Base-by-base conservation (phyloP, 2,113 vertebrate species). In the Candoia aspera region DNA sequence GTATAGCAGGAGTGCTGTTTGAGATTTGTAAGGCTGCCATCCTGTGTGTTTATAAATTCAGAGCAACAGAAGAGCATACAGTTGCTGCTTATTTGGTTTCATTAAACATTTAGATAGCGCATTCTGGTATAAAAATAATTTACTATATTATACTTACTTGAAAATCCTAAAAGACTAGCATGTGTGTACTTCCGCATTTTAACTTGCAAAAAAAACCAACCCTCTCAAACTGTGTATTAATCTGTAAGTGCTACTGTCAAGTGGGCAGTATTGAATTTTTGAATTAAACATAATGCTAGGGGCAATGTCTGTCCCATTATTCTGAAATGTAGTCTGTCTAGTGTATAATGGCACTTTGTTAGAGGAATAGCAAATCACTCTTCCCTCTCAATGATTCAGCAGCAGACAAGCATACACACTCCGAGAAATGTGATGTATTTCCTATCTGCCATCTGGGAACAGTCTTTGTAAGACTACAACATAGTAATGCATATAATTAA, bases 321-420 rank as follows among this genome's bases (percentile, higher is more conserved):
- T 94, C 93, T 90, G 88, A 92, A 95, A 87, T 92, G 29, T 90
- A 60, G 86, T 95, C 90, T 93, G 83, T 94, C 91, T 84, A 84
- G 26, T 93, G 73, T 68, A 33, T 94, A 92, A 94, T 92, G 90
- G 57, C 90, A 91, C 92, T 92, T 92, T 85, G 62, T 55, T 86
- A 94, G 29, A 93, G 95, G 93, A 95, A 94, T 94, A 88, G 91
- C 59, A 93, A 94, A 37, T 60, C 59, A 73, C 93, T 97, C 86
- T 93, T 79, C 86, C 26, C 37, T 93, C 55, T 90, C 5, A 90
- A 68, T 95, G 89, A 91, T 94, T 95, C 58, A 93, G 29, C 84
- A 91, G 87, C 91, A 94, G 79, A 92, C 91, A 95, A 93, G 62
- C 49, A 54, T 91, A 46, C 33, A 57, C 91, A 54, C 79, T 88